These are phyloP conservation scores for Amaurobius ferox DNA, from an alignment of 2,888 invertebrate genomes.

Conservation along the genomic window DNA sequence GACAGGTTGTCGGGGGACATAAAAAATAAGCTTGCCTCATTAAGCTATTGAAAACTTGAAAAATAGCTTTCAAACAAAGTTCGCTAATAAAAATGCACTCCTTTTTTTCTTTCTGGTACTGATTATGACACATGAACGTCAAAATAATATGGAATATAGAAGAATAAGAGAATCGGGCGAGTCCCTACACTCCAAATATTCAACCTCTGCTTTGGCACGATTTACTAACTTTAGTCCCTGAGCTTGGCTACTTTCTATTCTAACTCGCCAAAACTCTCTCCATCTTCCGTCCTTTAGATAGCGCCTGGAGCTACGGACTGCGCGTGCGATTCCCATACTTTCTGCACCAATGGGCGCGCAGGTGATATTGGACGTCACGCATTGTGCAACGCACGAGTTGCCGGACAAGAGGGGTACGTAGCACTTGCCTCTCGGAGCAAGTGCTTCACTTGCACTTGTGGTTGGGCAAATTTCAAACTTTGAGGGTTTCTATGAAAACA, in stretches of 20 bases:
- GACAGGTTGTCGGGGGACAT: no score
- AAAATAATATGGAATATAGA: no score
- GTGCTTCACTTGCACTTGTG: constrained; percentile 55
- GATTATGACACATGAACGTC: no score
- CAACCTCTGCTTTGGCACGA: no score
- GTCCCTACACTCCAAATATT: no score
- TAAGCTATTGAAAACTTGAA: no score
- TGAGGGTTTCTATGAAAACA: background rate
- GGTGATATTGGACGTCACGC: constrained; percentile 47
- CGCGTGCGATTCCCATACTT: constrained; percentile 46
- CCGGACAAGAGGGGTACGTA: constrained; percentile 31
- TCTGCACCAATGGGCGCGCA: constrained; percentile 60
- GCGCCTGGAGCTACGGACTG: background rate
- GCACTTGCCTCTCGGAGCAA: constrained; percentile 21
- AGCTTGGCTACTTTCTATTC: background rate
- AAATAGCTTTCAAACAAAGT: no score
- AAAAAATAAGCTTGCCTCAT: no score
- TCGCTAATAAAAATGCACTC: no score
- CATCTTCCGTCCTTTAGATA: background rate
- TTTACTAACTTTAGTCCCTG: no score
- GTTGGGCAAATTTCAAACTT: background rate
- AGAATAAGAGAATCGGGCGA: no score
- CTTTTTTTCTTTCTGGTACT: no score
- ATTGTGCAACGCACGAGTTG: constrained; percentile 54
- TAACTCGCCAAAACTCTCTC: constrained; percentile 1